Conservation (phyloP, 1,140 invertebrate species). For the Drusus annulatus region DNA sequence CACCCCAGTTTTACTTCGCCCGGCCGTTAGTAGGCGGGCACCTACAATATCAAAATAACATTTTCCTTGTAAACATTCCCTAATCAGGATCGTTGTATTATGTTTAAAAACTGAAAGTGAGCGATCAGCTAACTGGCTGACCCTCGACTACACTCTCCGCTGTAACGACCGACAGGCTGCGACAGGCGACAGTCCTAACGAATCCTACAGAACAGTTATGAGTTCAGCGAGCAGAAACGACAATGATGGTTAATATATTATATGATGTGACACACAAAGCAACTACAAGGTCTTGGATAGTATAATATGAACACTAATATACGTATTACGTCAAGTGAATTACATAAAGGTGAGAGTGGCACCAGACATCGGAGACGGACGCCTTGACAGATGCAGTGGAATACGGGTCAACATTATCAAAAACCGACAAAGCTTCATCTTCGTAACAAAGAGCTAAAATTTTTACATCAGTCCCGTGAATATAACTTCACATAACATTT, state of each 20-base stretch:
- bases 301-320: conserved; percentile 2
- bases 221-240: conserved; percentile 4
- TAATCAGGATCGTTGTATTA: conserved; percentile 53
- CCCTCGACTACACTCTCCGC: neutral
- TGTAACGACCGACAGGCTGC: too few relatives aligned
- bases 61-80: conserved; percentile 54
- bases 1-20: conserved; percentile 52
- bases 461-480: conserved; percentile 60
- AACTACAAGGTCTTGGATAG: conserved; percentile 23
- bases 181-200: neutral
- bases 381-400: neutral
- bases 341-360: conserved; percentile 3
- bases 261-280: conserved; percentile 27
- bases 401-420: conserved; percentile 32
- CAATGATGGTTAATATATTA: conserved; percentile 10
- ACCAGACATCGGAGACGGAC: neutral
- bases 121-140: too few relatives aligned
- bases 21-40: neutral
- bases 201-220: conserved; percentile 25
- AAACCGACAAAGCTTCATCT: conserved; percentile 44
- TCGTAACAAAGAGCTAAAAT: conserved; percentile 59
- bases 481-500: conserved; percentile 59
- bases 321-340: neutral
- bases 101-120: conserved; percentile 6
- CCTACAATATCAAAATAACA: conserved; percentile 50